phyloP scores from a whole-genome alignment of 2,113 vertebrate species.

The Murina feae region DNA sequence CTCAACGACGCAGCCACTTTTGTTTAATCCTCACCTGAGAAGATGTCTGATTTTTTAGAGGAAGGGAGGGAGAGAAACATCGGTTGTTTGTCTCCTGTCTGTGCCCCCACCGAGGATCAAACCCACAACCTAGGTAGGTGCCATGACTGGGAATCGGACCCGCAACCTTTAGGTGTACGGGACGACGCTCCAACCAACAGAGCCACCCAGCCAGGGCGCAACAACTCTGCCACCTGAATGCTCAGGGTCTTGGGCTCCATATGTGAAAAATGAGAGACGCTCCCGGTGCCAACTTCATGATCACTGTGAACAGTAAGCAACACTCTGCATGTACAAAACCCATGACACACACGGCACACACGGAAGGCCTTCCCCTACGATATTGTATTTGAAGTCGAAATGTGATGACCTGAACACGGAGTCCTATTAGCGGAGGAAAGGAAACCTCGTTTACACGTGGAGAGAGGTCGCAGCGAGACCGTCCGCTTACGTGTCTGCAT shows the following conservation, averaged over 20 bases:
- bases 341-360: neutral
- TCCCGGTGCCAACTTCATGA: neutral
- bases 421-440: neutral
- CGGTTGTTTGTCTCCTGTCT: neutral
- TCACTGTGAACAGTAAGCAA: neutral
- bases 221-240: neutral
- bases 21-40: neutral
- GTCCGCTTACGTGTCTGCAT: slow-evolving; percentile 74
- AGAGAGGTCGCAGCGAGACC: neutral
- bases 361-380: fast-evolving
- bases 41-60: neutral
- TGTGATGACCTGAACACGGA: neutral
- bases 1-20: neutral
- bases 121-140: neutral
- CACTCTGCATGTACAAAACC: neutral
- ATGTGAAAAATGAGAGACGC: neutral
- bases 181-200: neutral
- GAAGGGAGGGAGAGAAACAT: neutral
- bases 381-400: neutral
- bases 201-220: neutral
- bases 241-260: neutral
- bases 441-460: fast-evolving
- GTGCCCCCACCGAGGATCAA: neutral
- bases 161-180: neutral
- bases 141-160: neutral